A percentile compares a stretch with the other conserved stretches of the same genome.
phyloP scores from a whole-genome alignment of 2,113 vertebrate genomes.

The Paratilapia polleni region DNA sequence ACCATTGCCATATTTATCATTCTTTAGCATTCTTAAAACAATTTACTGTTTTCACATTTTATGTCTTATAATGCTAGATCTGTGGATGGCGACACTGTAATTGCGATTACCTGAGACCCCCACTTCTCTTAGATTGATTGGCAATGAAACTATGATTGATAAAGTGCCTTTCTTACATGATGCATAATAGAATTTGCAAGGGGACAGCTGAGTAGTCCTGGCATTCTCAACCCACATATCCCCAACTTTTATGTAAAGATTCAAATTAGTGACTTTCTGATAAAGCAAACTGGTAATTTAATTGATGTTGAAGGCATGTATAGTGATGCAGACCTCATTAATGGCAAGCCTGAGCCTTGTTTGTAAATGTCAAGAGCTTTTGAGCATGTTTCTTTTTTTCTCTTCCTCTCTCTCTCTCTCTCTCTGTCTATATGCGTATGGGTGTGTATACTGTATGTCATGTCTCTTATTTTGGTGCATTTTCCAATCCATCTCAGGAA shows the following conservation, averaged over 20 bases:
- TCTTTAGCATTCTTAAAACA: neutral
- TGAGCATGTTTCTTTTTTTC: neutral
- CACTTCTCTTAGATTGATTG: neutral
- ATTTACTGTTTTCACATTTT: too few relatives aligned
- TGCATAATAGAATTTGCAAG: neutral
- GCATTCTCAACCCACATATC: conserved; percentile 12
- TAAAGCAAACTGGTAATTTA: conserved; percentile 49
- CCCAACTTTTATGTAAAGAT: conserved; percentile 3
- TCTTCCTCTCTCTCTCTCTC: neutral
- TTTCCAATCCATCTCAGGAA: neutral
- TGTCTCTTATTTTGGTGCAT: conserved; percentile 15
- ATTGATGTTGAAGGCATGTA: conserved; percentile 32
- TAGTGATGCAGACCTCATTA: conserved; percentile 41
- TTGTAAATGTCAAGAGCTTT: conserved; percentile 9
- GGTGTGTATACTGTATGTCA: neutral
- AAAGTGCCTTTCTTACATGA: neutral
- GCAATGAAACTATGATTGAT: neutral
- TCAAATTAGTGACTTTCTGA: conserved; percentile 38
- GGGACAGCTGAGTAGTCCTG: neutral
- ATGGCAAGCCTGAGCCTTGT: conserved; percentile 13
- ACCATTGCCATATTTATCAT: neutral
- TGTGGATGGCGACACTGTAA: neutral
- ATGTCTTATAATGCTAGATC: neutral
- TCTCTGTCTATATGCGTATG: neutral
- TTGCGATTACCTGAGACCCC: neutral